Percentiles rank a stretch among this genome's conserved stretches.
Conservation (phyloP, 30 jellyfish, hydroid and myxozoan species). For the Turritopsis dohrnii region DNA sequence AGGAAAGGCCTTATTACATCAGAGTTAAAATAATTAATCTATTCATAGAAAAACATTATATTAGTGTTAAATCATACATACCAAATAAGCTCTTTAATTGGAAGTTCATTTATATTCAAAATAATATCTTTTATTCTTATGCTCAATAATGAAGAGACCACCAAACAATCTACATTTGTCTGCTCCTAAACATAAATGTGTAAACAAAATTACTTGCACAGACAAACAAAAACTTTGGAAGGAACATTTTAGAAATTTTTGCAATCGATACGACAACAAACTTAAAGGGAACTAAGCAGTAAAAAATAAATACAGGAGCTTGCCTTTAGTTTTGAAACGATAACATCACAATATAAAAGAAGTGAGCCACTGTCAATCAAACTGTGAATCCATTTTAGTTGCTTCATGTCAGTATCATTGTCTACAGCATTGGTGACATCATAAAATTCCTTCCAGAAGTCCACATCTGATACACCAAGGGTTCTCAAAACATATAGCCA, state of each 20-base stretch:
- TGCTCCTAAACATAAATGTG: slow-evolving; percentile 28
- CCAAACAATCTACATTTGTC: slow-evolving; percentile 18
- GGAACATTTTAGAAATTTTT: too few relatives aligned
- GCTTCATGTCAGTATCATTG: background rate
- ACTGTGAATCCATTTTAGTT: slow-evolving; percentile 3
- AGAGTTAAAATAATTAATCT: too few relatives aligned
- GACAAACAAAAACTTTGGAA: too few relatives aligned
- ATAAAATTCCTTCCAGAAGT: slow-evolving; percentile 20
- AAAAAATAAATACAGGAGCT: too few relatives aligned
- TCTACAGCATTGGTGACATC: background rate
- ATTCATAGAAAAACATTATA: background rate
- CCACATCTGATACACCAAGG: slow-evolving; percentile 8
- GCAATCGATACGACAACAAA: too few relatives aligned
- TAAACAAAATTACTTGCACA: too few relatives aligned
- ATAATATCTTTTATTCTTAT: slow-evolving; percentile 40
- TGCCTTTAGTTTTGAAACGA: slow-evolving; percentile 23
- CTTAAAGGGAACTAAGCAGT: too few relatives aligned
- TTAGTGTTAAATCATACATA: background rate
- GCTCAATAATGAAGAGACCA: slow-evolving; percentile 39
- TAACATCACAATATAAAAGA: slow-evolving; percentile 21
- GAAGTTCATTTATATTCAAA: slow-evolving; percentile 31
- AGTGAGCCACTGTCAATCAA: slow-evolving; percentile 20
- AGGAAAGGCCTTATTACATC: too few relatives aligned
- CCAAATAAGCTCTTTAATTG: slow-evolving; percentile 52
- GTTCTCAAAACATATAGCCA: slow-evolving; percentile 23